A percentile compares a stretch with the other conserved stretches of the same genome.
These are phyloP conservation scores for Myrmophylax atrothorax DNA, from an alignment of 2,113 vertebrate species.

Conservation along the genomic window DNA sequence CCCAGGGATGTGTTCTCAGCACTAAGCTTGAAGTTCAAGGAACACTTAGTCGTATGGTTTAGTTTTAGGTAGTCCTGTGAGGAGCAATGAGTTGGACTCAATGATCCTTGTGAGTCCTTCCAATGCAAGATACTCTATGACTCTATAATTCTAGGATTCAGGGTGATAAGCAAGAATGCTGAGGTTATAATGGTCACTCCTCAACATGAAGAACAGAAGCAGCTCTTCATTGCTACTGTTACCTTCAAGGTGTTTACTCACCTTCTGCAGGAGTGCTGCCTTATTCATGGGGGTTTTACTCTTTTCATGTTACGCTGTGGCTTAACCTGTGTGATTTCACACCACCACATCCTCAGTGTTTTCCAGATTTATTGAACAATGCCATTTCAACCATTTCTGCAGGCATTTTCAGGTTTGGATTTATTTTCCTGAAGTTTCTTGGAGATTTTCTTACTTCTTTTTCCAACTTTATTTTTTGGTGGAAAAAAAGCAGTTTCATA, in stretches of 20 bases:
- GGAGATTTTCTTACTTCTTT: not conserved
- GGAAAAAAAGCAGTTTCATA: not conserved
- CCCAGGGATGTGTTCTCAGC: not conserved
- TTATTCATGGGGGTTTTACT: not conserved
- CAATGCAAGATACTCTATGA: not conserved
- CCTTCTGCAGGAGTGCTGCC: not conserved
- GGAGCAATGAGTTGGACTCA: not conserved
- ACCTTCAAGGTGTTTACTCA: not conserved
- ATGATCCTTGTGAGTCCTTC: not conserved
- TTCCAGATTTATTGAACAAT: not conserved
- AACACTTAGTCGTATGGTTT: not conserved
- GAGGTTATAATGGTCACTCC: not conserved
- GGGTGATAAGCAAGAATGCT: not conserved
- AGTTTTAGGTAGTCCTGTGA: not conserved
- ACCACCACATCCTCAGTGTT: not conserved
- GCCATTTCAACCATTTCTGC: not conserved
- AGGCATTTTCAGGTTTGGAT: not conserved
- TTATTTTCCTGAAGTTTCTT: not conserved
- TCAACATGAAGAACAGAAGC: not conserved
- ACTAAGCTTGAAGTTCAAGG: not conserved
- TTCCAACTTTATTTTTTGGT: not conserved
- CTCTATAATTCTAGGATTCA: not conserved
- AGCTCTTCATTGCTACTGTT: not conserved
- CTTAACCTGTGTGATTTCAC: not conserved
- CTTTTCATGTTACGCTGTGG: not conserved